These are phyloP conservation scores for Andrena fulva DNA, from an alignment of 2,888 invertebrate genomes.

Conservation along the genomic window DNA sequence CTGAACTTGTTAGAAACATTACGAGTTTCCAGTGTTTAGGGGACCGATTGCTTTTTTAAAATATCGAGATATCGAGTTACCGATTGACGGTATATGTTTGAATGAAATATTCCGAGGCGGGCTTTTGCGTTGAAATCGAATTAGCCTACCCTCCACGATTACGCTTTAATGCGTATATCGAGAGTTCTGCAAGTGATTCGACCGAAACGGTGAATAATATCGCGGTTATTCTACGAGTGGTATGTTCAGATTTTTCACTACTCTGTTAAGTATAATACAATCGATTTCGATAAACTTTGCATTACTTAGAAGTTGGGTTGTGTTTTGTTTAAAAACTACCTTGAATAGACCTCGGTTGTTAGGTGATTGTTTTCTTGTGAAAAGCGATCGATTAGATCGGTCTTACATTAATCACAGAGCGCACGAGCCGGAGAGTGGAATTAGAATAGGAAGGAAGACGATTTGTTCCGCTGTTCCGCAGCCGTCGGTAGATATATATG, in stretches of 20 bases:
- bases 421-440: constrained; percentile 12
- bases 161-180: background rate
- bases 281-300: too few relatives aligned
- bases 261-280: too few relatives aligned
- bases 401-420: constrained; percentile 6
- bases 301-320: background rate
- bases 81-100: constrained; percentile 8
- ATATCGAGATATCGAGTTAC: background rate
- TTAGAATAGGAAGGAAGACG: constrained; percentile 39
- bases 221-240: background rate
- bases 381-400: background rate
- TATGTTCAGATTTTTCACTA: too few relatives aligned
- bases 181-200: background rate
- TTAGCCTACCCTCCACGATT: background rate
- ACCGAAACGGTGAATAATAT: background rate
- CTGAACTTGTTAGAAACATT: background rate
- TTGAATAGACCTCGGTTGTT: background rate
- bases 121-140: background rate
- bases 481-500: constrained; percentile 46
- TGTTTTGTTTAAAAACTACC: background rate
- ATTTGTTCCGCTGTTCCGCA: constrained; percentile 47
- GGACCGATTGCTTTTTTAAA: background rate
- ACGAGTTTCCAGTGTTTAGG: too few relatives aligned
- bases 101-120: background rate
- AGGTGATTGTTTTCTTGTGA: background rate